Base-by-base conservation (phyloP, 2,797 vertebrate genomes). In the Tarsius wallacei region DNA sequence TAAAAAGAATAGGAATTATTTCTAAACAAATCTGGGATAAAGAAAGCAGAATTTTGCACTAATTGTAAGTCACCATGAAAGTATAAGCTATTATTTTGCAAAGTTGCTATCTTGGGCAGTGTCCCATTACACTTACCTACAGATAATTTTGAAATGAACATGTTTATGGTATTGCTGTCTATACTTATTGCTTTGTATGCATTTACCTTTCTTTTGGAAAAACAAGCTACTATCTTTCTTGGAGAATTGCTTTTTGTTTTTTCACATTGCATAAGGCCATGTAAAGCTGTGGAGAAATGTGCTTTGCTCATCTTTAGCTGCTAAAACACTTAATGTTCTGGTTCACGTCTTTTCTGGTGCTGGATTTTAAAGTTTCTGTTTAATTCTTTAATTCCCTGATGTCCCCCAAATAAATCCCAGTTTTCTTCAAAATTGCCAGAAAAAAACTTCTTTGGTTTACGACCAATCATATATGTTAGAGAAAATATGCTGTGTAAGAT, bases 261-360 rank as follows among this genome's bases (percentile, higher is more conserved):
- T 36, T 26, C 61, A 63, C 24, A 24, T 49, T 95, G 31, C 28
- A 15, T 77, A 33, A 86, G 24, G 13, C 51, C 14, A 51, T 53
- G 2, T 26, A 51, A 31, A 19, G 5, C 14, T 61, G 3, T 55
- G 90, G 70, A 92, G 61, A 95, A 84, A 81, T 28, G 33, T 42
- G 68, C 0, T 64, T 64, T 90, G 11, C 17, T 70, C 28, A 33
- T 70, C 28, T 19, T 93, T 83, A 74, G 42, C 19, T 47, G 80
- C 24, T 36, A 66, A 96, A 26, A 95, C 28, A 68, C 51, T 83
- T 68, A 26, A 83, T 78, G 47, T 93, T 93, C 57, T 71, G 24
- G 2, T 61, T 80, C 10, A 11, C 57, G 17, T 68, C 5, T 10
- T 90, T 76, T 83, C 22, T 68, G 47, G 33, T 42, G 15, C 13